Conservation (phyloP, 1,140 invertebrate species). For the Sycobia sp. region DNA sequence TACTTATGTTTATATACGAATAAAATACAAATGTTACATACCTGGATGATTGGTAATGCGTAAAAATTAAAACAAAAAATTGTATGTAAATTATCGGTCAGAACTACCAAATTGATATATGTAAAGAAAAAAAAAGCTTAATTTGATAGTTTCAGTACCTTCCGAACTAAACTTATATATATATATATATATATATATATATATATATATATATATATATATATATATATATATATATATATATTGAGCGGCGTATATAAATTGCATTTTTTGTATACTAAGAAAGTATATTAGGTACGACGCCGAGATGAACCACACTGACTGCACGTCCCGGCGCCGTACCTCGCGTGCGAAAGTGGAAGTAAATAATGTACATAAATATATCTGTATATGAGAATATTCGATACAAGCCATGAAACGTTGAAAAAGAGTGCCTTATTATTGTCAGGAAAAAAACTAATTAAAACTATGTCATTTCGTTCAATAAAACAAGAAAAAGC, state of each 20-base stretch:
- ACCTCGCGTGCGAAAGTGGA: constrained; percentile 4
- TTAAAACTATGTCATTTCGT: constrained; percentile 36
- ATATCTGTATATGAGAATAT: constrained; percentile 42
- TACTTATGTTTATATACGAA: too few species aligned
- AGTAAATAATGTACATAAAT: constrained; percentile 50
- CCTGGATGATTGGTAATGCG: too few species aligned
- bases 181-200: too few species aligned
- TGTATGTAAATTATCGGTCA: constrained; percentile 27
- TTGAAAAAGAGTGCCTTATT: constrained; percentile 42
- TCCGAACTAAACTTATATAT: constrained; percentile 19
- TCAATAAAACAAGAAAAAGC: constrained; percentile 44
- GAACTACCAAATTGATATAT: constrained; percentile 27
- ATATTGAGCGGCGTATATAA: too few species aligned
- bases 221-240: too few species aligned
- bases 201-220: too few species aligned
- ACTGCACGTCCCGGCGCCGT: constrained; percentile 12
- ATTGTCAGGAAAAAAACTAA: constrained; percentile 39
- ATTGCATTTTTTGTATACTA: too few species aligned
- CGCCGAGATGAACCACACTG: constrained; percentile 9
- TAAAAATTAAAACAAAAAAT: too few species aligned
- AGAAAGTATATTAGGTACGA: constrained; percentile 10
- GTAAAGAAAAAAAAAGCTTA: too few species aligned
- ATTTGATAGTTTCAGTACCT: constrained; percentile 28
- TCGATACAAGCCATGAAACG: constrained; percentile 24
- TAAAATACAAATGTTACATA: too few species aligned